A percentile compares a stretch with the other conserved stretches of the same genome.
Conservation (phyloP, 2,113 vertebrate species). For the Phyllostomus discolor region DNA sequence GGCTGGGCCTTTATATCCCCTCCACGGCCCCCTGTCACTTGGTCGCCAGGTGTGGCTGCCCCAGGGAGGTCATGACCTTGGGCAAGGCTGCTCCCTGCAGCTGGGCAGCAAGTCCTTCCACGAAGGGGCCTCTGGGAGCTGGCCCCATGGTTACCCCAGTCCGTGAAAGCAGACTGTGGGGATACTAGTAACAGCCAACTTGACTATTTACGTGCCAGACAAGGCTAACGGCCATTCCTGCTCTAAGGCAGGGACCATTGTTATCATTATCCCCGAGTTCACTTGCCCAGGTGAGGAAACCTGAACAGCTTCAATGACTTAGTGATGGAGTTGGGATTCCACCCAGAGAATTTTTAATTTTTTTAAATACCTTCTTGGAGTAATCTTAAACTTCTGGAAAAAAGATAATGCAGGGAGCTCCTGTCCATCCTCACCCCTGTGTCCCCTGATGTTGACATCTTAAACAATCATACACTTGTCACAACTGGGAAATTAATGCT, state of each 20-base stretch:
- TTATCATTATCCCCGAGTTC: not conserved
- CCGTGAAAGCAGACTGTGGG: not conserved
- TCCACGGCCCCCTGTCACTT: rapidly evolving
- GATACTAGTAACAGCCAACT: not conserved
- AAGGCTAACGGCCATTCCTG: not conserved
- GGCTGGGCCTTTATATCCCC: not conserved
- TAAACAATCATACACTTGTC: not conserved
- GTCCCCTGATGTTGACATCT: not conserved
- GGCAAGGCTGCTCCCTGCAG: not conserved
- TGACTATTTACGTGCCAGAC: rapidly evolving
- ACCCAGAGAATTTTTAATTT: not conserved
- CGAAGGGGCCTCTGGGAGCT: rapidly evolving
- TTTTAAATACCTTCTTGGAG: not conserved
- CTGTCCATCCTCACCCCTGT: not conserved
- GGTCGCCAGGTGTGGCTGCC: not conserved
- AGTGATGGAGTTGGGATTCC: not conserved
- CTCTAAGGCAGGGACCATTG: not conserved
- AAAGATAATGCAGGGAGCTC: not conserved
- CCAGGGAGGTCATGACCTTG: not conserved
- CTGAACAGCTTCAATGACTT: not conserved
- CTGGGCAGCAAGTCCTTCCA: not conserved
- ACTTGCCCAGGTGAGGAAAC: not conserved
- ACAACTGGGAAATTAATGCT: not conserved
- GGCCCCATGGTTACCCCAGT: too few relatives aligned
- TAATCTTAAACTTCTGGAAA: not conserved